These are phyloP conservation scores for Cryptus armator DNA, from an alignment of 2,888 invertebrate genomes.

Conservation along the genomic window DNA sequence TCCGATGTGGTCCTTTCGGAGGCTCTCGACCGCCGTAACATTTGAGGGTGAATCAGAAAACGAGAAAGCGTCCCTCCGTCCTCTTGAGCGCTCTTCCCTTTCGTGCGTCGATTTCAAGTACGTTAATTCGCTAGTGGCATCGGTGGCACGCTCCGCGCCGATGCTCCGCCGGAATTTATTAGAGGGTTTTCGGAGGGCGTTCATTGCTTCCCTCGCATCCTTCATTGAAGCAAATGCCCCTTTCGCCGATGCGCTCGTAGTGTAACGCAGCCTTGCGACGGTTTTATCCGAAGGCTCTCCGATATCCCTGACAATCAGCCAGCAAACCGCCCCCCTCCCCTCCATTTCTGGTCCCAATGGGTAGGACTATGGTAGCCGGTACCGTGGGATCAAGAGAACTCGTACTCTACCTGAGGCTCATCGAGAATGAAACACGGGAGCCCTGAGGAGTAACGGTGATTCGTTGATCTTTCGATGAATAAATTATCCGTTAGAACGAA, in stretches of 20 bases:
- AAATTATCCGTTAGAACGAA: conserved; percentile 62
- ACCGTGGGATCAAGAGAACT: neutral
- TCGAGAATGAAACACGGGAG: neutral
- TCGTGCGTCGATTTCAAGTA: conserved; percentile 69
- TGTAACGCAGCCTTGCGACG: conserved; percentile 50
- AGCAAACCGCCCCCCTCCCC: conserved; percentile 46
- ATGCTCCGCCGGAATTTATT: conserved; percentile 71
- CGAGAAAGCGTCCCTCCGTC: conserved; percentile 20
- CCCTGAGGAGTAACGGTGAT: conserved; percentile 26
- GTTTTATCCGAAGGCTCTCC: conserved; percentile 56
- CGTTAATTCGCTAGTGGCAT: conserved; percentile 68
- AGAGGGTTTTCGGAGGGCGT: conserved; percentile 61
- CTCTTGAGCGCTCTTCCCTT: conserved; percentile 20
- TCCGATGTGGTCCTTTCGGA: conserved; percentile 17
- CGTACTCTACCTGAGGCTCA: neutral
- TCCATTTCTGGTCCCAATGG: conserved; percentile 19
- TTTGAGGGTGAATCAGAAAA: conserved; percentile 29
- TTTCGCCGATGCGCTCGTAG: conserved; percentile 14
- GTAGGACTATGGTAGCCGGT: neutral
- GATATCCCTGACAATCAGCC: conserved; percentile 62
- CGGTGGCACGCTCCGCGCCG: conserved; percentile 23
- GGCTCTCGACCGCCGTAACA: conserved; percentile 9
- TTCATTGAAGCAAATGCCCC: neutral
- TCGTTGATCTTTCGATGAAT: conserved; percentile 69
- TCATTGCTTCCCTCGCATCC: conserved; percentile 14